Base-by-base conservation (phyloP, 2,113 vertebrate species). In the Trachemys scripta region DNA sequence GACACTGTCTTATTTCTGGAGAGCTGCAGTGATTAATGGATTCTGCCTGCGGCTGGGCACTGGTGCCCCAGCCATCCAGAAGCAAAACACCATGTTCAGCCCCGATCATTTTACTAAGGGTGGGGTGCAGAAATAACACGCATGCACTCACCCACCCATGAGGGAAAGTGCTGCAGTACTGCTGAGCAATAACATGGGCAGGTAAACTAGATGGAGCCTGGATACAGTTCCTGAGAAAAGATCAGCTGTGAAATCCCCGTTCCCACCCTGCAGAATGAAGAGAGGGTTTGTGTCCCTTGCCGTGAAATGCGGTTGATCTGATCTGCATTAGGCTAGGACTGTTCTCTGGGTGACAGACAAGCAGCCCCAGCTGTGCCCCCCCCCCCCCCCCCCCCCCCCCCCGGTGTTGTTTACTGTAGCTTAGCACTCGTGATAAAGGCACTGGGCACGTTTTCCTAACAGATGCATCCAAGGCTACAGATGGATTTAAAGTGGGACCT, bases 11-110 rank as follows among this genome's bases (percentile, higher is more conserved):
- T 80, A 16, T 94, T 97, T 91, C 80, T 94, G 94, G 85, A 84
- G 92, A 53, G 92, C 62, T 84, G 82, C 88, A 85, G 90, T 17
- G 80, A 95, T 81, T 84, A 42, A 84, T 84, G 91, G 90, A 76
- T 90, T 92, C 79, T 95, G 87, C 89, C 83, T 82, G 85, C 85
- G 82, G 92, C 12, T 57, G 80, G 89, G 2, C 82, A 91, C 12
- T 57, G 80, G 92, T 0, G 2, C 82, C 85, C 92, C 84, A 54
- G 1, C 10, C 50, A 62, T 54, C 90, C 90, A 80, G 76, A 29
- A 90, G 12, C n/a, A 10, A 22, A 75, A 5, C 53, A 8, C 16
- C 0, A 0, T 10, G 4, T 54, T 86, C 0, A 0, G 91, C 85
- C 42, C 42, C 42, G 42, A 42, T 84, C 0, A 8, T 53, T 78